Percentiles rank a stretch among this genome's conserved stretches.
These are phyloP conservation scores for Danaus plexippus DNA, from an alignment of 1,140 invertebrate genomes.

Conservation along the genomic window DNA sequence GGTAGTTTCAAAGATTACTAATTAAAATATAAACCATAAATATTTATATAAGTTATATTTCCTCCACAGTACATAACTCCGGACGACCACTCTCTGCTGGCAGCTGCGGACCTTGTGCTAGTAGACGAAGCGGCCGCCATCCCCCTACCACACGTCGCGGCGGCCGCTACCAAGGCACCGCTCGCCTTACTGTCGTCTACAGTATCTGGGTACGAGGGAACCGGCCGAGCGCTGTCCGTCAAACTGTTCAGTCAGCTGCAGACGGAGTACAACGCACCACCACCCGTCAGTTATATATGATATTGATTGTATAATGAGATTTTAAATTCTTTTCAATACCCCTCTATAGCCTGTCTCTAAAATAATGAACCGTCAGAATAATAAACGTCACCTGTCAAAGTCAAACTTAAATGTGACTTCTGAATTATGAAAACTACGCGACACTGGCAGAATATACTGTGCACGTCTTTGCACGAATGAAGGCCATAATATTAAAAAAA, in stretches of 20 bases:
- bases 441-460: too few relatives aligned
- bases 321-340: too few relatives aligned
- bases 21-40: neutral
- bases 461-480: too few relatives aligned
- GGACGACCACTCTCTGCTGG: constrained; percentile 88
- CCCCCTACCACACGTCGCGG: constrained; percentile 93
- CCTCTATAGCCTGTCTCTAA: too few relatives aligned
- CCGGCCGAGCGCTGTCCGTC: constrained; percentile 94
- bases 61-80: constrained; percentile 91
- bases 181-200: constrained; percentile 97
- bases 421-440: too few relatives aligned
- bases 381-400: constrained; percentile 5
- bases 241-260: constrained; percentile 94
- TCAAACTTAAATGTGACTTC: neutral
- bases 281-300: constrained; percentile 50
- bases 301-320: too few relatives aligned
- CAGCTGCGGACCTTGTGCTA: constrained; percentile 94
- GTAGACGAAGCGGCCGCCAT: constrained; percentile 99
- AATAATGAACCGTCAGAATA: neutral
- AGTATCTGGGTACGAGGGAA: constrained; percentile 99
- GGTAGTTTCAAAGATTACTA: too few relatives aligned
- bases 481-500: too few relatives aligned
- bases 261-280: constrained; percentile 71
- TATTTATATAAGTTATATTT: neutral
- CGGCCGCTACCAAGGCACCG: constrained; percentile 93